These are phyloP conservation scores for Orycteropus afer DNA, from an alignment of 2,113 vertebrate species.

Conservation along the genomic window DNA sequence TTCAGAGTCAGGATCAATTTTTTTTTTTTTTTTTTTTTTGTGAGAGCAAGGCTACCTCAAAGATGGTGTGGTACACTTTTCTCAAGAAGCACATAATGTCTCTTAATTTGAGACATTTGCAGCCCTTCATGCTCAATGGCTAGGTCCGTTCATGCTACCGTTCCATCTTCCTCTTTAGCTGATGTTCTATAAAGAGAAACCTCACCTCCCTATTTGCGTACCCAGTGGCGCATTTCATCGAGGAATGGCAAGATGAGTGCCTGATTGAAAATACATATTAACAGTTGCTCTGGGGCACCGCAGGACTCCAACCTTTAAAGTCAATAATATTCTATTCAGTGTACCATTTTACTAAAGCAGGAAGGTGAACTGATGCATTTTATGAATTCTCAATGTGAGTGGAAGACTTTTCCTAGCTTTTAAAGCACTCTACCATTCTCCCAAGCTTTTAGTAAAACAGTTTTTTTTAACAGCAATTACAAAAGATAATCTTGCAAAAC, in stretches of 20 bases:
- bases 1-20: not conserved
- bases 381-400: not conserved
- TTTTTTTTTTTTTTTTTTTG: not conserved
- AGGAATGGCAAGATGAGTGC: not conserved
- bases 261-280: not conserved
- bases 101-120: not conserved
- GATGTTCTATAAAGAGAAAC: not conserved
- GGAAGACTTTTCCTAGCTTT: constrained; percentile 53
- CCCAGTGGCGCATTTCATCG: not conserved
- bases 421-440: constrained; percentile 2
- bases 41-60: no score
- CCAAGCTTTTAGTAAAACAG: constrained; percentile 51
- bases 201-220: not conserved
- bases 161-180: constrained; percentile 1
- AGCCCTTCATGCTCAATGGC: not conserved
- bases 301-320: not conserved
- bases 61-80: not conserved
- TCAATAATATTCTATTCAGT: not conserved
- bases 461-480: constrained; percentile 49
- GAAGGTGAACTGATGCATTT: not conserved
- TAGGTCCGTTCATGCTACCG: not conserved
- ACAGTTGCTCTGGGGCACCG: not conserved
- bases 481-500: constrained; percentile 72
- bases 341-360: not conserved
- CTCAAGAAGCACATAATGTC: not conserved